Evolutionary conservation across 1,140 invertebrate species (phyloP), one percentile per base, ranked within the genome.

Genomic region (Chrysoperla carnea): DNA sequence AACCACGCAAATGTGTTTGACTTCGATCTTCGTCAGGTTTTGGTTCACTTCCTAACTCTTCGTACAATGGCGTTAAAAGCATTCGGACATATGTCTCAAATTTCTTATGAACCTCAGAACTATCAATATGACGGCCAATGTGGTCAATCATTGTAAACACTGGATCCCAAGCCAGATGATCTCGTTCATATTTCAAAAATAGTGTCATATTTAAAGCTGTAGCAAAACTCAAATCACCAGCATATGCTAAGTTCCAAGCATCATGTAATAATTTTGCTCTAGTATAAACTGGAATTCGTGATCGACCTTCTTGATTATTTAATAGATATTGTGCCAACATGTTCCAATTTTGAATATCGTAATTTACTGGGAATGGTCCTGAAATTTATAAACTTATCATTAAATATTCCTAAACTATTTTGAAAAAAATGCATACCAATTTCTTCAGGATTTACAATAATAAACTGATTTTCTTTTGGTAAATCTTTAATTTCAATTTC

Each of bases 361-460:
- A 88, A 51, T 87, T 86, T 0, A 88, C 84, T 6, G 81, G 74
- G 54, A 79, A 87, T 42, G 84, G 81, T 1, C 78, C 80, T 76
- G 53, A 8, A 12, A 33, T 13, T 6, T 13, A 41, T 41, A 11
- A 41, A 28, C 17, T 27, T 12, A 27, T n/a, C 1, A 9, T 2
- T 28, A 41, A 33, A 15, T 44, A 33, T 41, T 46, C 38, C n/a
- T 9, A 14, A 28, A 12, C 23, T 17, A 47, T 11, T 37, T 6
- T n/a, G 41, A 47, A n/a, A 40, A 38, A 13, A 36, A 31, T 42
- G 44, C 52, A 52, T 62, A 78, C 77, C 79, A 49, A 83, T 81
- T 61, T 83, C 81, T 46, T 82, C 79, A n/a, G 78, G 79, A 60
- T 85, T 85, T 1, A 82, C 64, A 35, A 85, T 75, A 37, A 84